A percentile compares a stretch with the other conserved stretches of the same genome.
Evolutionary conservation across 1,140 invertebrate genomes (phyloP).

Genomic region (Mya arenaria): DNA sequence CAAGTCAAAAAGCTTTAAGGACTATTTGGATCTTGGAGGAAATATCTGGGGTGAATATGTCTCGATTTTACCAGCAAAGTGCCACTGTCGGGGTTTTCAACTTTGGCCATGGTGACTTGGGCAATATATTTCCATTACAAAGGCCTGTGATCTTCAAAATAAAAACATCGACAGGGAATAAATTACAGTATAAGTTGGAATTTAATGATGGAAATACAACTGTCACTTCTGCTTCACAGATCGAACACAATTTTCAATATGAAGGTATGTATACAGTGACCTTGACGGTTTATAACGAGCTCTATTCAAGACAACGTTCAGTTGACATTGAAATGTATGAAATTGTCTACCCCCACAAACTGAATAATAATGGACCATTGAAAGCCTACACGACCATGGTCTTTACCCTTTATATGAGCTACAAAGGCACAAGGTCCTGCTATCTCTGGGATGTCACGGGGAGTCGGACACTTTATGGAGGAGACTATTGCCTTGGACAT

Average conservation of each 20-base stretch:
- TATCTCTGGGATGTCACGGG: conserved; percentile 61
- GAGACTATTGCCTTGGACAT: too few relatives aligned
- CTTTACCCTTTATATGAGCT: conserved; percentile 47
- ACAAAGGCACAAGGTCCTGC: conserved; percentile 56
- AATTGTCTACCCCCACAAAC: conserved; percentile 52
- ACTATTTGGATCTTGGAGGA: conserved; percentile 59
- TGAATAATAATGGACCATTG: conserved; percentile 60
- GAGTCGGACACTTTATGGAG: too few relatives aligned
- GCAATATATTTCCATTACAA: conserved; percentile 60
- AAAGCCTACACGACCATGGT: conserved; percentile 49
- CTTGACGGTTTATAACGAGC: conserved; percentile 58
- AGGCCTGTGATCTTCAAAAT: conserved; percentile 48
- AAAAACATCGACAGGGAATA: conserved; percentile 53
- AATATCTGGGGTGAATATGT: conserved; percentile 37
- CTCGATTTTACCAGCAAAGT: conserved; percentile 50
- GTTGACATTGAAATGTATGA: conserved; percentile 44
- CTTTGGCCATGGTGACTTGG: conserved; percentile 46
- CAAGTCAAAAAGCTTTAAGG: neutral
- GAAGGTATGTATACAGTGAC: conserved; percentile 41
- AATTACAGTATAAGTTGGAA: conserved; percentile 55
- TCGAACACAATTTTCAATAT: conserved; percentile 27
- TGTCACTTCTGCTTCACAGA: neutral
- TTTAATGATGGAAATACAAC: conserved; percentile 55
- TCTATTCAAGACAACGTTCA: conserved; percentile 44
- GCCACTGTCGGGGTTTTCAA: conserved; percentile 34